Conservation (phyloP, 1,140 invertebrate species). For the Parasteatoda tepidariorum region DNA sequence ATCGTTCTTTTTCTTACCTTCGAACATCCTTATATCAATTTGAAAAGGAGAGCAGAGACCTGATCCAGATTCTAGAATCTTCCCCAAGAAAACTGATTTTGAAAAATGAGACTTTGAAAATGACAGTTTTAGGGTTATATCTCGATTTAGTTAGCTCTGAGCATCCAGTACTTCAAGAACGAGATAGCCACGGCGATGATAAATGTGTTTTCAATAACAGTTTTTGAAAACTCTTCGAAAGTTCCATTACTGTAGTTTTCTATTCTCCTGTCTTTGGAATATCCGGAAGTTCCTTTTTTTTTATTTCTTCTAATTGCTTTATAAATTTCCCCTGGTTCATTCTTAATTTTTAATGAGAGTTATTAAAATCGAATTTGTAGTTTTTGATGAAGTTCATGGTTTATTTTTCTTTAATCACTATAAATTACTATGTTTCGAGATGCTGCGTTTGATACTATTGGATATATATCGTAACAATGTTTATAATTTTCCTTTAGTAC, state of each 20-base stretch:
- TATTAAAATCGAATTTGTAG: no score
- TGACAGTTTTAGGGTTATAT: neutral
- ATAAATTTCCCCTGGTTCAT: no score
- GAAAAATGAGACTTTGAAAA: neutral
- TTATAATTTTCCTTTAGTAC: no score
- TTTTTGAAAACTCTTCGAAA: neutral
- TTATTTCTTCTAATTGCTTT: no score
- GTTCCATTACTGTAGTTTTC: neutral
- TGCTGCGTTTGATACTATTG: no score
- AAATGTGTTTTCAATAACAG: neutral
- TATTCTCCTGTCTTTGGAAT: no score
- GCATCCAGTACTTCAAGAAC: neutral
- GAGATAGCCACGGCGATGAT: neutral
- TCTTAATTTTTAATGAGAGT: no score
- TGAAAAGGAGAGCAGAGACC: neutral
- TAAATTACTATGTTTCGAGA: no score
- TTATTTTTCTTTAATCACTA: no score
- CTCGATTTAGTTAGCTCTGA: neutral
- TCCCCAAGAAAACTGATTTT: neutral
- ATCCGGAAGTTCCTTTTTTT: no score
- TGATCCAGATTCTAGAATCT: neutral
- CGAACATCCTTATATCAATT: neutral
- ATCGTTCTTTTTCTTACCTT: neutral
- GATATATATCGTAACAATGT: no score
- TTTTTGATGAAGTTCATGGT: no score